A percentile compares a stretch with the other conserved stretches of the same genome.
phyloP scores from a whole-genome alignment of 2,797 vertebrate species.

The Taeniopygia guttata region DNA sequence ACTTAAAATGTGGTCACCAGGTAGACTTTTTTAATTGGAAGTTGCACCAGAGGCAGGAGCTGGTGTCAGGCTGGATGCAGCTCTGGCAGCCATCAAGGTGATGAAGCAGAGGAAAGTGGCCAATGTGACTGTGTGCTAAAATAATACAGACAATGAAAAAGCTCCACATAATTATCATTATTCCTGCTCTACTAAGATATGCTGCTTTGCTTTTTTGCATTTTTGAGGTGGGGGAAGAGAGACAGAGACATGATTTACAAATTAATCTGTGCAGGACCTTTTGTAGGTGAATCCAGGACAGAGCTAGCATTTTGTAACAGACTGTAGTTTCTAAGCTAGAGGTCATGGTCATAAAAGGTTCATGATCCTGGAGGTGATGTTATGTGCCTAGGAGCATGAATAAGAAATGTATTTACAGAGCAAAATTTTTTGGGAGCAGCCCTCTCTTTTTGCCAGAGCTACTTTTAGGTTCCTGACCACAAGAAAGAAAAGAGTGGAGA shows the following conservation, averaged over 20 bases:
- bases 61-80: not conserved
- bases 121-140: not conserved
- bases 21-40: not conserved
- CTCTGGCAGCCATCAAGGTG: rapidly evolving
- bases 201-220: not conserved
- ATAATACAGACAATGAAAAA: not conserved
- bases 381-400: not conserved
- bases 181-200: not conserved
- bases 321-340: not conserved
- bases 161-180: not conserved
- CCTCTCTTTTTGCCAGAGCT: not conserved
- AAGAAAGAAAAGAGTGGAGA: constrained; percentile 45
- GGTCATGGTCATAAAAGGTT: not conserved
- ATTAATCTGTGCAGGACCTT: not conserved
- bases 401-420: constrained; percentile 15
- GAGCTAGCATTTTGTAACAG: not conserved
- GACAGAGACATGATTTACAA: not conserved
- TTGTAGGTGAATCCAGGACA: not conserved
- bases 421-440: not conserved
- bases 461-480: constrained; percentile 38
- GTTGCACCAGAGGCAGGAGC: not conserved
- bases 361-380: not conserved
- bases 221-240: not conserved
- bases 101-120: not conserved
- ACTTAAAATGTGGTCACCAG: not conserved